phyloP scores from a whole-genome alignment of 2,797 vertebrate species.

The Phoxinus dragarum region DNA sequence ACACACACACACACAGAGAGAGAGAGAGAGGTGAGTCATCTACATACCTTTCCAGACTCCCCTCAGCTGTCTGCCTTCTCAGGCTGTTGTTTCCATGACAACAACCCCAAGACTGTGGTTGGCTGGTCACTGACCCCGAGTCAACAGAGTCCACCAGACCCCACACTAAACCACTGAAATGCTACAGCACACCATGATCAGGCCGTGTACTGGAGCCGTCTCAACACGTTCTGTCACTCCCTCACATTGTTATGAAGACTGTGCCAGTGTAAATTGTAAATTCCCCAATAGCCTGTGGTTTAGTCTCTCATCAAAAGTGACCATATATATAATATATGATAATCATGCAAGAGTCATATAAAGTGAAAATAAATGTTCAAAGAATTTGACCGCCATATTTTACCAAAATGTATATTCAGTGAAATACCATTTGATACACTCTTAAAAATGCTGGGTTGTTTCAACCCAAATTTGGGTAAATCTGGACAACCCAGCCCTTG shows the following conservation, averaged over 20 bases:
- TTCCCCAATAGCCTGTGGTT: not conserved
- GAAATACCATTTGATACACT: too few species aligned
- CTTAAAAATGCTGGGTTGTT: too few species aligned
- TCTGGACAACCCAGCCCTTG: too few species aligned
- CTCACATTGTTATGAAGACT: conserved; percentile 11
- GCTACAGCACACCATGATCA: conserved; percentile 1
- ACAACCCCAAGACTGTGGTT: conserved; percentile 53
- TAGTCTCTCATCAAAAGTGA: not conserved
- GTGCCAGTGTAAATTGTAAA: not conserved
- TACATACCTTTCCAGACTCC: conserved; percentile 56
- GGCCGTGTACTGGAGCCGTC: not conserved
- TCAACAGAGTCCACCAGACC: conserved; percentile 29
- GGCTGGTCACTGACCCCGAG: conserved; percentile 47
- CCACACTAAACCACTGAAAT: conserved; percentile 20
- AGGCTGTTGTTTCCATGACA: conserved; percentile 57
- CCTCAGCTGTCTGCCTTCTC: conserved; percentile 43
- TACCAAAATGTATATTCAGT: not conserved
- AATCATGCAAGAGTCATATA: not conserved
- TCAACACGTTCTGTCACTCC: conserved; percentile 24
- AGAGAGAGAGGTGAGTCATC: conserved; percentile 55
- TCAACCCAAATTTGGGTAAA: too few species aligned
- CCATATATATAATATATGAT: too few species aligned
- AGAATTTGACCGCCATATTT: not conserved
- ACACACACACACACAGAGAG: conserved; percentile 22
- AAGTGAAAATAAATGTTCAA: not conserved